phyloP scores from a whole-genome alignment of 2,797 vertebrate species.

The Oceanodroma leucorhoa region DNA sequence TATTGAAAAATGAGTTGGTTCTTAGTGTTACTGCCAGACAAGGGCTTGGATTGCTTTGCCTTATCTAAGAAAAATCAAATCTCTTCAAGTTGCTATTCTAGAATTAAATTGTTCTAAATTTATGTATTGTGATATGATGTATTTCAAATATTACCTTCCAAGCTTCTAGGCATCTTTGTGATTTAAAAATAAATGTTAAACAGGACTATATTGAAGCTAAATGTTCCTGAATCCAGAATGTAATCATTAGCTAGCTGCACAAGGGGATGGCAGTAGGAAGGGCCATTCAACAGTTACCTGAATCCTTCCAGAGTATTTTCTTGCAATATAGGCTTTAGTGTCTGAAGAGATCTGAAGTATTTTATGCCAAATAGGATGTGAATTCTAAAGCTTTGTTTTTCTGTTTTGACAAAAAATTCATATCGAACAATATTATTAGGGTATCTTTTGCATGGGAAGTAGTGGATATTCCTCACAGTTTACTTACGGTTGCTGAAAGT shows the following conservation, averaged over 20 bases:
- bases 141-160: not conserved
- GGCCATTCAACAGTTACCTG: not conserved
- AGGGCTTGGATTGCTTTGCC: not conserved
- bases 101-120: not conserved
- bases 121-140: not conserved
- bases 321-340: not conserved
- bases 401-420: not conserved
- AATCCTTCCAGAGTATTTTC: not conserved
- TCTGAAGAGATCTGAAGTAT: not conserved
- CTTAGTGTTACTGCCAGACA: not conserved
- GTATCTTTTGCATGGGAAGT: not conserved
- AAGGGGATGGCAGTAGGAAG: not conserved
- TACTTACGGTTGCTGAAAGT: not conserved
- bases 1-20: not conserved
- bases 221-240: not conserved
- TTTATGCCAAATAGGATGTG: not conserved
- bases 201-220: not conserved
- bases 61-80: not conserved
- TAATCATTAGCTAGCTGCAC: not conserved
- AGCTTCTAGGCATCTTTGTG: not conserved
- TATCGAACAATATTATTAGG: not conserved
- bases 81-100: not conserved
- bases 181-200: not conserved
- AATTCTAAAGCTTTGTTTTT: not conserved
- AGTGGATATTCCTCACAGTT: not conserved